Evolutionary conservation across 2,113 vertebrate genomes (phyloP), one percentile per base, ranked within the genome.

Genomic region (Chinchilla lanigera): DNA sequence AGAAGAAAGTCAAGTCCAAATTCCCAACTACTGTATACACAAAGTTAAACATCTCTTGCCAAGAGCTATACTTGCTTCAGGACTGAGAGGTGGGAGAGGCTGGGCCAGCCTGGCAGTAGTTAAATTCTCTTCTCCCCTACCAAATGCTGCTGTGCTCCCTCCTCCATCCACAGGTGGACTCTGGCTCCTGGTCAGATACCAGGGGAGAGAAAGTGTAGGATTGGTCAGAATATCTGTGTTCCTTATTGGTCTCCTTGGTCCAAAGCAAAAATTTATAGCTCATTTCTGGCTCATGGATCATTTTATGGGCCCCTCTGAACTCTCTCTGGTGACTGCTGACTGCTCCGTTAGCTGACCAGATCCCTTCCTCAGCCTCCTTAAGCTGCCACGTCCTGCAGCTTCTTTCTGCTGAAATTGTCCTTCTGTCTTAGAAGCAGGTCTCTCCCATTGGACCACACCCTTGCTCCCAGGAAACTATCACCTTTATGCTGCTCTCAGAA

Each of bases 101-200:
- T 24, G 20, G 22, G 24, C 5, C 13, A 54, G 58, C 17, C 33
- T 47, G 44, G 52, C 7, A 1, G 11, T 0, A 0, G 33, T 6
- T 60, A 44, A 60, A 38, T 33, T 83, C 35, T 86, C 41, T 1
- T 3, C 47, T 75, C 38, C 41, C 81, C 41, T 19, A 1, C 30
- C 14, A 38, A 10, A 22, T 10, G 17, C 65, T 28, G 20, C 54
- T 14, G 0, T 13, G 41, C 33, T 78, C 44, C 33, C n/a, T 41
- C 11, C 4, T 22, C 60, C 5, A 1, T 7, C 47, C 9, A 5
- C 0, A 22, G 52, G 58, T 65, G 75, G 20, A 17, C 69, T 63
- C 61, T 44, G 78, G 47, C 38, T 77, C 41, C n/a, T 85, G 60
- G 38, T 44, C 0, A 0, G 38, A n/a, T 1, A 12, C 6, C 35